Base-by-base conservation (phyloP, 2,888 invertebrate species). In the Leucophora obtusa region DNA sequence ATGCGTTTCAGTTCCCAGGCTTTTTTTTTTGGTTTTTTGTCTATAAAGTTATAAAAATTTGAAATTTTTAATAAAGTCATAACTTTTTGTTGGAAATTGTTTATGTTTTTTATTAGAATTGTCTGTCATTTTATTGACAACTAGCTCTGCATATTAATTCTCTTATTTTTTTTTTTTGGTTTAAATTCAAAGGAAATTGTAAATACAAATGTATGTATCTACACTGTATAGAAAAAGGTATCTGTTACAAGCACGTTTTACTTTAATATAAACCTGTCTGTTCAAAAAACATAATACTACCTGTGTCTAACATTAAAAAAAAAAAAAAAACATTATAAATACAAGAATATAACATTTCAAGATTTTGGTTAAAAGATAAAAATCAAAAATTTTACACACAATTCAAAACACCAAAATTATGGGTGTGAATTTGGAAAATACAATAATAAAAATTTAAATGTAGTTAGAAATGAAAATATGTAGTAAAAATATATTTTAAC, bases 31-130 rank as follows among this genome's bases (percentile, higher is more conserved):
- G 43, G 9, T n/a, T 1, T 6, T 28, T 9, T 24, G 10, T 54
- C 17, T 47, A 54, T 15, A n/a, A 50, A 50, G 50, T 69, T 77
- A 69, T 69, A 51, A 76, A 69, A 62, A 59, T 38, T 21, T 63
- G 38, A 62, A 75, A 58, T 43, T 38, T 69, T 80, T 72, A 80
- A 80, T 80, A 76, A 76, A 80, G 80, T 59, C 51, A 76, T 80
- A 72, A 76, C 59, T 69, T 59, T 11, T 10, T 47, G n/a, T n/a
- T 47, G 43, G n/a, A 38, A 14, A 62, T 58, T 56, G 50, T 51
- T 53, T 58, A 56, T 58, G 47, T 50, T 14, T 54, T 51, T 53
- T 60, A 56, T 66, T 33, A 21, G 18, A 71, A 60, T 60, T 72
- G 66, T 71, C 38, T 33, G 56, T 56, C 47, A 66, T 54, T 68